Evolutionary conservation across 2,888 invertebrate genomes (phyloP), one percentile per base, ranked within the genome.

Genomic region (Chymomyza caudatula): DNA sequence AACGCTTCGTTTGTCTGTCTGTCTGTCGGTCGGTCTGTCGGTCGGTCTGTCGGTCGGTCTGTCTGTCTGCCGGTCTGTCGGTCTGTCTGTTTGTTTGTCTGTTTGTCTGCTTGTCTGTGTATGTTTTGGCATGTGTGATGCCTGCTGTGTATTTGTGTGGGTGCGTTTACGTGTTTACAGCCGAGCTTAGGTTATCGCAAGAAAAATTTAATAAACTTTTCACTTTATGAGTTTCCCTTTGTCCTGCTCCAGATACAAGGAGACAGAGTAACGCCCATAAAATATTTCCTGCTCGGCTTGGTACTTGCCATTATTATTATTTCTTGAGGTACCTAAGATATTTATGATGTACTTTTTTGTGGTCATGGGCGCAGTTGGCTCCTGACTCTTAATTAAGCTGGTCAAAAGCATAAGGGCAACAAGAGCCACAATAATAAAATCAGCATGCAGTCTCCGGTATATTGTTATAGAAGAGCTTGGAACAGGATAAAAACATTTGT

Each of bases 191-290:
- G 69, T 62, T 68, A 49, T 58, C 53, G 15, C 15, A 42, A 49
- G 37, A 2, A 60, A 69, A 63, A 60, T 60, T 69, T 71, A 66
- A 71, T 71, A 71, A 71, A 71, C 67, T 67, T 71, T 67, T 42
- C 49, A 60, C 57, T 68, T 68, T 63, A 62, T 63, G 60, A 17
- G 44, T 60, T 53, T 25, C 23, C 20, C 51, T 20, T 11, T 19
- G 19, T 19, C 19, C 22, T 51, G 17, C 4, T 17, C 15, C 15
- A 5, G 17, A 17, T 1, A 17, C 13, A 2, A 11, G 0, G 2
- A 29, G 29, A 6, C 6, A 51, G 20, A 20, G 8, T 15, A 44
- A 22, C 17, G 3, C 8, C 0, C 51, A 22, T 22, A 51, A 53
- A 53, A 25, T 53, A 37, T 37, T 37, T 37, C 47, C 47, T 8